phyloP scores from a whole-genome alignment of 2,888 invertebrate species.

The Nowickia ferox region DNA sequence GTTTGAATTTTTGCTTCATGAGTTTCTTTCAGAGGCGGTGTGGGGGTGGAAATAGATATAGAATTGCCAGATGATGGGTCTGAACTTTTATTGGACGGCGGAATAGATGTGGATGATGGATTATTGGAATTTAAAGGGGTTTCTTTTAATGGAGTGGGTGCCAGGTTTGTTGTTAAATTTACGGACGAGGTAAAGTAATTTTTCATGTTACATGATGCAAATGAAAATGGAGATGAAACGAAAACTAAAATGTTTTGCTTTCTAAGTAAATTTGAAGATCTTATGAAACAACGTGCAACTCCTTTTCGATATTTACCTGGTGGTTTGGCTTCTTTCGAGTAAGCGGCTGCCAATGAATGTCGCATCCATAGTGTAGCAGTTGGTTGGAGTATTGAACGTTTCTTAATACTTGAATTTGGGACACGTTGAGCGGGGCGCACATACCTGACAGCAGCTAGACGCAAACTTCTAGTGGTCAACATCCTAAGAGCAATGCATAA shows the following conservation, averaged over 20 bases:
- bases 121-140: not conserved
- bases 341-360: conserved; percentile 21
- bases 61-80: not conserved
- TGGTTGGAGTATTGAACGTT: conserved; percentile 14
- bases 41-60: not conserved
- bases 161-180: not conserved
- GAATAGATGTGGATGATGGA: not conserved
- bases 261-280: conserved; percentile 4
- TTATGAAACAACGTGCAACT: not conserved
- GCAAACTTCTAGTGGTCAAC: conserved; percentile 53
- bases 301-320: conserved; percentile 35
- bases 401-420: not conserved
- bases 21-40: not conserved
- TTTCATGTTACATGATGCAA: not conserved
- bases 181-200: conserved; percentile 1
- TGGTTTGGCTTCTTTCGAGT: conserved; percentile 57
- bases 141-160: conserved; percentile 4
- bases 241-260: conserved; percentile 31
- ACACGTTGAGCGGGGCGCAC: not conserved
- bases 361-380: conserved; percentile 9
- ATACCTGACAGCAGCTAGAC: conserved; percentile 34
- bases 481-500: conserved; percentile 33
- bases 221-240: conserved; percentile 18
- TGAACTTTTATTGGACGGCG: conserved; percentile 9
- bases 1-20: conserved; percentile 9